These are phyloP conservation scores for Fregata magnificens DNA, from an alignment of 2,113 vertebrate species.

Conservation along the genomic window DNA sequence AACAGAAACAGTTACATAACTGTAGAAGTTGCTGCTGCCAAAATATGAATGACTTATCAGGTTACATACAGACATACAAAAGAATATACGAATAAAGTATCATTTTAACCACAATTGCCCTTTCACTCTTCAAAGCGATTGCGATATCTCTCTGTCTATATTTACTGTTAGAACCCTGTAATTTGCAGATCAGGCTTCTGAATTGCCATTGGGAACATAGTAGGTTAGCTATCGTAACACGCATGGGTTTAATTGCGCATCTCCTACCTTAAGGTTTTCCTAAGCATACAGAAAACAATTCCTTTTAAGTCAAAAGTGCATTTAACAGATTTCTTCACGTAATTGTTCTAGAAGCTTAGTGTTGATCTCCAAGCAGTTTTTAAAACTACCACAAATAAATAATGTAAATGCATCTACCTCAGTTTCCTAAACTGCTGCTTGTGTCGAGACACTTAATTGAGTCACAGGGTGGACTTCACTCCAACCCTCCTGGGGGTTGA, in stretches of 20 bases:
- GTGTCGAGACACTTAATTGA: background rate
- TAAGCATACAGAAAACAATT: background rate
- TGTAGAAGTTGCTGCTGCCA: background rate
- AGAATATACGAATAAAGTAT: background rate
- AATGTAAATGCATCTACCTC: background rate
- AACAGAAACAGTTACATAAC: background rate
- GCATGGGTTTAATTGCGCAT: rapidly evolving
- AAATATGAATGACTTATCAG: background rate
- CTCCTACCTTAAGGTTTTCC: background rate
- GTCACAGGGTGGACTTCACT: background rate
- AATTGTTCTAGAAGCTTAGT: background rate
- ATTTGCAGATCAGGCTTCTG: conserved; percentile 20
- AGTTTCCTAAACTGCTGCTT: background rate
- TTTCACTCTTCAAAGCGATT: background rate
- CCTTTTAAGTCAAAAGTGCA: background rate
- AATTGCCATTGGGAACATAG: background rate
- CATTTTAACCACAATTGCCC: conserved; percentile 29
- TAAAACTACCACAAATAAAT: background rate
- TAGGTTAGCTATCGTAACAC: background rate
- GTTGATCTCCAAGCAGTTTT: background rate
- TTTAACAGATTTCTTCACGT: background rate
- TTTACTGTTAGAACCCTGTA: background rate
- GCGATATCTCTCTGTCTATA: background rate
- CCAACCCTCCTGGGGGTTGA: background rate
- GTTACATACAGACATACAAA: background rate